These are phyloP conservation scores for Raja brachyura DNA, from an alignment of 2,113 vertebrate species.

Conservation along the genomic window DNA sequence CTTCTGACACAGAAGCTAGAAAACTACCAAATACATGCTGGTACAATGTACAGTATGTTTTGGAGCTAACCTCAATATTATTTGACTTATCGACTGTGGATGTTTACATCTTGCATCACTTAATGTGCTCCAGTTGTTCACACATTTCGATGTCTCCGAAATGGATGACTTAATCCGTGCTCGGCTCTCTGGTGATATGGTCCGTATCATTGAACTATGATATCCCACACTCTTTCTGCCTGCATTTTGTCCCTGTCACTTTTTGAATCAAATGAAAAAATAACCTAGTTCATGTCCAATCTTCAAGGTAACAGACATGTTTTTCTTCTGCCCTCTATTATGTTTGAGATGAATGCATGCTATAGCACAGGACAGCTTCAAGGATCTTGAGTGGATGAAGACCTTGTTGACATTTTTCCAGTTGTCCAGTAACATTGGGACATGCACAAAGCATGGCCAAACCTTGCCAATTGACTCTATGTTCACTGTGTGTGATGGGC, in stretches of 20 bases:
- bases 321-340: not conserved
- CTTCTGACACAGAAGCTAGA: too few relatives aligned
- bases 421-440: not conserved
- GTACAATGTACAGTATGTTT: not conserved
- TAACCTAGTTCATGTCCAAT: not conserved
- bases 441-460: not conserved
- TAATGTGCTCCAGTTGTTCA: not conserved
- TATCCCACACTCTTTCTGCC: not conserved
- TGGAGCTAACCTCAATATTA: not conserved
- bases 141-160: not conserved
- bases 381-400: too few relatives aligned
- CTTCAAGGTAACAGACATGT: not conserved
- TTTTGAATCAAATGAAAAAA: not conserved
- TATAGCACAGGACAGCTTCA: not conserved
- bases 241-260: not conserved
- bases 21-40: too few relatives aligned
- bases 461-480: not conserved
- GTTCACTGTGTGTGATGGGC: not conserved
- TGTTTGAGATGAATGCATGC: not conserved
- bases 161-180: not conserved
- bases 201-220: not conserved
- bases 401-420: not conserved
- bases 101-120: not conserved
- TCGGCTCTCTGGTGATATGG: not conserved
- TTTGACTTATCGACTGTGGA: not conserved